Evolutionary conservation across 1,140 invertebrate species (phyloP).

Genomic region (Diorhabda sublineata): DNA sequence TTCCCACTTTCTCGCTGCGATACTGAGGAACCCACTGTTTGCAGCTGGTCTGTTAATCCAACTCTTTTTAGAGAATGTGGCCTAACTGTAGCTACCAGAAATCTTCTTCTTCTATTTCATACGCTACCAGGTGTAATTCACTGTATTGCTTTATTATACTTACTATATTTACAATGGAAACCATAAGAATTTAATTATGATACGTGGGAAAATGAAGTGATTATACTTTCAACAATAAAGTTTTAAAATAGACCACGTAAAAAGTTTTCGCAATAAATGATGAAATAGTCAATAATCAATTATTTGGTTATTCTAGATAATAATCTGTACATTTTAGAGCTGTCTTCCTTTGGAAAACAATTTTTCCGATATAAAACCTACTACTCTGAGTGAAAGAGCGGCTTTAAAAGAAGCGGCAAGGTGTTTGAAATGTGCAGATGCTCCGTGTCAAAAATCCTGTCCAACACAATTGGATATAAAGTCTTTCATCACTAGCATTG

Average conservation of each 20-base stretch:
- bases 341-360: conserved; percentile 77
- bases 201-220: neutral
- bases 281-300: too few relatives aligned
- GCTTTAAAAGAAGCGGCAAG: conserved; percentile 86
- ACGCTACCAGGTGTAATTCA: too few relatives aligned
- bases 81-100: too few relatives aligned
- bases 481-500: conserved; percentile 93
- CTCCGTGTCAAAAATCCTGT: conserved; percentile 97
- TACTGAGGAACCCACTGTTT: too few relatives aligned
- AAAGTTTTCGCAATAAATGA: too few relatives aligned
- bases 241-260: neutral
- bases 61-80: too few relatives aligned
- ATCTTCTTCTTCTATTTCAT: too few relatives aligned
- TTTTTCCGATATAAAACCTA: conserved; percentile 97
- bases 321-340: conserved; percentile 49
- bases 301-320: neutral
- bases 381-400: conserved; percentile 90
- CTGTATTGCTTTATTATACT: neutral
- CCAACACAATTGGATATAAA: conserved; percentile 97
- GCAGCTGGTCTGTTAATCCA: too few relatives aligned
- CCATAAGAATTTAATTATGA: neutral
- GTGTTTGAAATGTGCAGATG: conserved; percentile 96
- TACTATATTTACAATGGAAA: neutral
- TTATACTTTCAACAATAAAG: too few relatives aligned
- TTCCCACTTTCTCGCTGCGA: too few relatives aligned